Conservation (phyloP, 2,888 invertebrate species). For the Aleiodes leptofemur region DNA sequence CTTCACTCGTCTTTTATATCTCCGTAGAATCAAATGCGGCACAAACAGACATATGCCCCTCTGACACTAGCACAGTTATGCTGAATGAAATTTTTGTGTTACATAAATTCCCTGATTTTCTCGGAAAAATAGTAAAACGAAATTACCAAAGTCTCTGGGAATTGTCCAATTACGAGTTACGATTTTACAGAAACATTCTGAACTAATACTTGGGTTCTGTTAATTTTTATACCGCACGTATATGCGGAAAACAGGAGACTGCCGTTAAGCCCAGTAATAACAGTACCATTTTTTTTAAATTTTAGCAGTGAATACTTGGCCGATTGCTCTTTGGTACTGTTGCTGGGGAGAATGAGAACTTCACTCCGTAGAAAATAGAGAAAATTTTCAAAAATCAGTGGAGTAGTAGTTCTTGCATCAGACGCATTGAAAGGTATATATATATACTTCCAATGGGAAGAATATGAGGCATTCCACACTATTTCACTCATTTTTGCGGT, state of each 20-base stretch:
- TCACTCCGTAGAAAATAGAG: background rate
- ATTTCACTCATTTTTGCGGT: no score
- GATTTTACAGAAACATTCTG: no score
- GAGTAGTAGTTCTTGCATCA: background rate
- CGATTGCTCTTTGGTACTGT: constrained; percentile 23
- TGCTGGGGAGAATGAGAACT: constrained; percentile 3
- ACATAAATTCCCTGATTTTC: no score
- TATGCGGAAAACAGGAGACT: background rate
- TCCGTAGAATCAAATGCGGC: constrained; percentile 13
- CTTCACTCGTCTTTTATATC: constrained; percentile 15
- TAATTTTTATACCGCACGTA: background rate
- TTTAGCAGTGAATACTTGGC: constrained; percentile 7
- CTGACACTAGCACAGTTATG: no score
- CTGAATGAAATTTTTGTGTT: no score
- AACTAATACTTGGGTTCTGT: no score
- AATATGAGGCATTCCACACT: no score
- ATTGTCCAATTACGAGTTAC: no score
- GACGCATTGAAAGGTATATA: no score
- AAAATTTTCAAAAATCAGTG: background rate
- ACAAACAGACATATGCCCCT: background rate
- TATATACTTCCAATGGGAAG: no score
- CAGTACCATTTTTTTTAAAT: constrained; percentile 27
- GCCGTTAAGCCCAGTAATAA: constrained; percentile 7
- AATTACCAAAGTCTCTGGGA: no score
- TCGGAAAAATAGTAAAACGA: no score